A percentile compares a stretch with the other conserved stretches of the same genome.
phyloP scores from a whole-genome alignment of 2,888 invertebrate species.

The Drosophila histrio region DNA sequence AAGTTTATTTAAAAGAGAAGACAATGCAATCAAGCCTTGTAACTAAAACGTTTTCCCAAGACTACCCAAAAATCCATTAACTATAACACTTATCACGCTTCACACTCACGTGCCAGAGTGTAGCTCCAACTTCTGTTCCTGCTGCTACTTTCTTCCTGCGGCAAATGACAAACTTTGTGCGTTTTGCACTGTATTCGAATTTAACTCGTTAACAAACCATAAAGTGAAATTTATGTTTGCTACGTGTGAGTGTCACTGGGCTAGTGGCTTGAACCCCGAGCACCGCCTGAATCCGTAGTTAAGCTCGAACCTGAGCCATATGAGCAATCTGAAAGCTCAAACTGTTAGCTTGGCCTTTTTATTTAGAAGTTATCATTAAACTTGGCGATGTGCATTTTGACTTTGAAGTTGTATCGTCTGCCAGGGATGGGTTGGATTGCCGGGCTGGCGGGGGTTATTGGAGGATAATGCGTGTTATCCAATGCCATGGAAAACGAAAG shows the following conservation, averaged over 20 bases:
- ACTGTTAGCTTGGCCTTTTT: slow-evolving; percentile 53
- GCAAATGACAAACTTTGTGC: slow-evolving; percentile 72
- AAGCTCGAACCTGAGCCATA: background rate
- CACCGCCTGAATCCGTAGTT: background rate
- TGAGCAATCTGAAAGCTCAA: slow-evolving; percentile 47
- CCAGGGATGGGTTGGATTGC: background rate
- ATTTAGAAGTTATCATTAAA: slow-evolving; percentile 67
- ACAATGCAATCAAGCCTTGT: slow-evolving; percentile 35
- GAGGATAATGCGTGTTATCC: slow-evolving; percentile 22
- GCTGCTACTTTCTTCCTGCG: slow-evolving; percentile 39
- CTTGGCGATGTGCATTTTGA: slow-evolving; percentile 58
- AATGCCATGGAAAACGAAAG: slow-evolving; percentile 69
- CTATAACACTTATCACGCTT: slow-evolving; percentile 75
- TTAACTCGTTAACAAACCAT: slow-evolving; percentile 76
- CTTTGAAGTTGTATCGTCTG: slow-evolving; percentile 57
- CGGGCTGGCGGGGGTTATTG: background rate
- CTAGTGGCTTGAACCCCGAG: background rate
- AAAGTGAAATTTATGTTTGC: slow-evolving; percentile 74
- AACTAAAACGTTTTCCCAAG: slow-evolving; percentile 33
- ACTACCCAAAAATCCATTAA: slow-evolving; percentile 57
- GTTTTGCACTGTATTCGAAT: slow-evolving; percentile 70
- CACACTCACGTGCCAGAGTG: slow-evolving; percentile 71
- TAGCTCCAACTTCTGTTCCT: background rate
- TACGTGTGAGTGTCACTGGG: slow-evolving; percentile 63
- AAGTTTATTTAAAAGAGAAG: slow-evolving; percentile 11